These are phyloP conservation scores for Schlechtendalia chinensis DNA, from an alignment of 1,140 invertebrate species.

Conservation along the genomic window DNA sequence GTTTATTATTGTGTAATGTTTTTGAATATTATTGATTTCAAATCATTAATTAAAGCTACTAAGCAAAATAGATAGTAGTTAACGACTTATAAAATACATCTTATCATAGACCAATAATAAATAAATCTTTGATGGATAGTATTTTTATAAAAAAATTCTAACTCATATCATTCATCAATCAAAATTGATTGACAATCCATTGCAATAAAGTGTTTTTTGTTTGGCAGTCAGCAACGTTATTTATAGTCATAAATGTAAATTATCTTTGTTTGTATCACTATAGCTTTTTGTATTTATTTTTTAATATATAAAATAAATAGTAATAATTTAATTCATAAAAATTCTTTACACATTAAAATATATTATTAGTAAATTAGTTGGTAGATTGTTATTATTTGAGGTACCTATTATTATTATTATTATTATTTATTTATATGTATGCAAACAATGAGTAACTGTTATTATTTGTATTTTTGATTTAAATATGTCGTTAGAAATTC, in stretches of 20 bases:
- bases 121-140: not conserved
- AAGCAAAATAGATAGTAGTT: not conserved
- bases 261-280: no score
- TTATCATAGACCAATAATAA: not conserved
- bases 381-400: not conserved
- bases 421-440: not conserved
- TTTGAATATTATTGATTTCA: not conserved
- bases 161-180: not conserved
- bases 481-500: no score
- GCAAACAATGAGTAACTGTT: not conserved
- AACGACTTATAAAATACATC: not conserved
- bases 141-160: not conserved
- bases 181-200: no score
- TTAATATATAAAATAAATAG: not conserved
- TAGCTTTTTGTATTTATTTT: not conserved
- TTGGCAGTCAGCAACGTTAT: not conserved
- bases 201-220: no score
- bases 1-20: not conserved
- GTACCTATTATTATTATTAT: not conserved
- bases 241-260: not conserved
- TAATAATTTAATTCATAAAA: no score
- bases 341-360: no score
- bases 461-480: not conserved
- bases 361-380: not conserved
- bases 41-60: conserved; percentile 11